Conservation (phyloP, 1,140 invertebrate species). For the Heliconius melpomene region DNA sequence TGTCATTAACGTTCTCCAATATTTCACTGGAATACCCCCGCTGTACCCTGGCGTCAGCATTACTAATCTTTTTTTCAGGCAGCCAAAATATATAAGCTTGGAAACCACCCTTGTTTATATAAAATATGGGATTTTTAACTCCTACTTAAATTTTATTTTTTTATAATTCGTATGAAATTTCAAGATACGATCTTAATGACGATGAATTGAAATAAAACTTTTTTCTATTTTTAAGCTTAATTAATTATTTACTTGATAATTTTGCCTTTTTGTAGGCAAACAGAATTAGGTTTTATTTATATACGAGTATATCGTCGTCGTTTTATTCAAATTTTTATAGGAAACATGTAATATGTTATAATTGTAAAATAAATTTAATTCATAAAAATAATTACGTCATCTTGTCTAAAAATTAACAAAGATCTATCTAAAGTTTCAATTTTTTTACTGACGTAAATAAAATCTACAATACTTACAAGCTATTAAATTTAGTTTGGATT, state of each 20-base stretch:
- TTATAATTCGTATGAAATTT: not conserved
- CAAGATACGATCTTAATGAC: not conserved
- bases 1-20: constrained; percentile 16
- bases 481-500: not conserved
- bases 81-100: not conserved
- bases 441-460: too few relatives aligned
- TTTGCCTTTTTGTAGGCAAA: not conserved
- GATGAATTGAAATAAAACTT: not conserved
- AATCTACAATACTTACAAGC: not conserved
- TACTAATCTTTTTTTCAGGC: constrained; percentile 1
- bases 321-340: too few relatives aligned
- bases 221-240: not conserved
- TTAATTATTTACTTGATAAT: not conserved
- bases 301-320: too few relatives aligned
- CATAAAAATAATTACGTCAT: too few relatives aligned
- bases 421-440: too few relatives aligned
- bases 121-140: not conserved
- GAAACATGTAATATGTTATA: too few relatives aligned
- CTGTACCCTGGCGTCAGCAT: not conserved
- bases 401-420: too few relatives aligned
- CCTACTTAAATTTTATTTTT: not conserved
- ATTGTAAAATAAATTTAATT: too few relatives aligned
- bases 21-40: not conserved
- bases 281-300: too few relatives aligned
- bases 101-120: not conserved